Evolutionary conservation across 1,140 invertebrate genomes (phyloP).

Genomic region (Brachystomella parvula): DNA sequence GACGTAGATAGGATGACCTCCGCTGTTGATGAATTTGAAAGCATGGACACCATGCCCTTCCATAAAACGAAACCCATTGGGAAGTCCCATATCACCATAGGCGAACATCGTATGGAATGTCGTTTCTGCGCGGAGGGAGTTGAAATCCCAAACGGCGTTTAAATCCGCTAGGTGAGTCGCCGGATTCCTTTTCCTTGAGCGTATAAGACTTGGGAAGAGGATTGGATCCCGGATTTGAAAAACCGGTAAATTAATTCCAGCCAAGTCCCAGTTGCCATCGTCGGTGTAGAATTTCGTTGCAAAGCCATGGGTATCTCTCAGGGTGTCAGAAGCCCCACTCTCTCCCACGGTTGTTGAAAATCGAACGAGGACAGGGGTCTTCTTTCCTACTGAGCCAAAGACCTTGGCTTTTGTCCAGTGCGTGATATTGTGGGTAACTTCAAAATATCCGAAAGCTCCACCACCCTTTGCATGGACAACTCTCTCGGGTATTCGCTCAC

Average conservation of each 20-base stretch:
- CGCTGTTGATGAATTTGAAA: slow-evolving; percentile 50
- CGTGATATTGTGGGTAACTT: slow-evolving; percentile 82
- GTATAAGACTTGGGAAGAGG: slow-evolving; percentile 45
- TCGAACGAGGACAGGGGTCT: slow-evolving; percentile 50
- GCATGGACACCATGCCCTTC: slow-evolving; percentile 52
- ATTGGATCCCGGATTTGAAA: slow-evolving; percentile 53
- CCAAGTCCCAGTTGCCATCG: slow-evolving; percentile 49
- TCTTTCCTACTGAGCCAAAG: slow-evolving; percentile 63
- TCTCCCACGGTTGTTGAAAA: slow-evolving; percentile 59
- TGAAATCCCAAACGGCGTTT: slow-evolving; percentile 52
- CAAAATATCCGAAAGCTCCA: slow-evolving; percentile 91
- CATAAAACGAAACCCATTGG: slow-evolving; percentile 50
- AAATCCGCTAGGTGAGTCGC: slow-evolving; percentile 70
- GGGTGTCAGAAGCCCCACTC: slow-evolving; percentile 50
- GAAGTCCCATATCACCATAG: slow-evolving; percentile 50
- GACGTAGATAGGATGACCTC: slow-evolving; percentile 45
- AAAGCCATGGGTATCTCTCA: slow-evolving; percentile 46
- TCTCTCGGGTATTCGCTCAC: slow-evolving; percentile 91
- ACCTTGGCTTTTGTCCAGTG: slow-evolving; percentile 73
- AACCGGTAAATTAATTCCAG: slow-evolving; percentile 53
- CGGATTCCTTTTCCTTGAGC: slow-evolving; percentile 50
- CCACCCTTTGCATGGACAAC: slow-evolving; percentile 79
- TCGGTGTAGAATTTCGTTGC: slow-evolving; percentile 53
- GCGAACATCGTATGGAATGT: slow-evolving; percentile 50
- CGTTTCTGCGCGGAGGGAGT: slow-evolving; percentile 48